These are phyloP conservation scores for Caenorhabditis parvicauda DNA, from an alignment of 2,888 invertebrate species.

Conservation along the genomic window DNA sequence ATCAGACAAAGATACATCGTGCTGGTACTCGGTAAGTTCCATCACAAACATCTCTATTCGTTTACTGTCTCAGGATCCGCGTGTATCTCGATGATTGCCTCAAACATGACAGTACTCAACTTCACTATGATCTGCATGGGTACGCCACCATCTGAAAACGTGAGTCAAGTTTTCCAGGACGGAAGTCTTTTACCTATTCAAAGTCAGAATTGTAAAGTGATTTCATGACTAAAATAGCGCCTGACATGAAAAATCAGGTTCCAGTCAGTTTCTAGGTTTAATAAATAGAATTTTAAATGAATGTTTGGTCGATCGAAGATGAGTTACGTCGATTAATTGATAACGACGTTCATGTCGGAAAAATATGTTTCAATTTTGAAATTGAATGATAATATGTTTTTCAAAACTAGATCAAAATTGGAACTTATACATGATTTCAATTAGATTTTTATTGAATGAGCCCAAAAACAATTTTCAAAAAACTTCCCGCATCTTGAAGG, in stretches of 20 bases:
- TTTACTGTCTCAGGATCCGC: conserved; percentile 30
- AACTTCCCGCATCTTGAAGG: conserved; percentile 1
- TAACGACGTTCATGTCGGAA: too few species aligned
- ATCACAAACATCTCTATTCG: not conserved
- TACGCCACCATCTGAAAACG: too few species aligned
- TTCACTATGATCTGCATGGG: conserved; percentile 58
- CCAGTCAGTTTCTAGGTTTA: too few species aligned
- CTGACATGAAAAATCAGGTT: too few species aligned
- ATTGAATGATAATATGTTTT: too few species aligned
- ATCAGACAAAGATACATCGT: conserved; percentile 37
- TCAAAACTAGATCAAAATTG: not conserved
- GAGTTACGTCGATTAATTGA: too few species aligned
- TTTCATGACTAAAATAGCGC: too few species aligned
- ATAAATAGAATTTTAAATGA: too few species aligned
- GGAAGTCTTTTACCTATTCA: not conserved
- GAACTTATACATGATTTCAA: not conserved
- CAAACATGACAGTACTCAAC: conserved; percentile 55
- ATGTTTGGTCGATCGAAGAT: too few species aligned
- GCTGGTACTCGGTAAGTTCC: conserved; percentile 31
- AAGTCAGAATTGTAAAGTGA: too few species aligned
- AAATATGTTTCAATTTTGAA: too few species aligned
- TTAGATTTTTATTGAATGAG: not conserved
- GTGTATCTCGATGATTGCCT: conserved; percentile 50
- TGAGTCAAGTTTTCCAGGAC: too few species aligned
- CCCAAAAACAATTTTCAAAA: conserved; percentile 1